Percentiles rank a stretch among this genome's conserved stretches.
These are phyloP conservation scores for Lagopus muta DNA, from an alignment of 2,113 vertebrate genomes.

Conservation along the genomic window DNA sequence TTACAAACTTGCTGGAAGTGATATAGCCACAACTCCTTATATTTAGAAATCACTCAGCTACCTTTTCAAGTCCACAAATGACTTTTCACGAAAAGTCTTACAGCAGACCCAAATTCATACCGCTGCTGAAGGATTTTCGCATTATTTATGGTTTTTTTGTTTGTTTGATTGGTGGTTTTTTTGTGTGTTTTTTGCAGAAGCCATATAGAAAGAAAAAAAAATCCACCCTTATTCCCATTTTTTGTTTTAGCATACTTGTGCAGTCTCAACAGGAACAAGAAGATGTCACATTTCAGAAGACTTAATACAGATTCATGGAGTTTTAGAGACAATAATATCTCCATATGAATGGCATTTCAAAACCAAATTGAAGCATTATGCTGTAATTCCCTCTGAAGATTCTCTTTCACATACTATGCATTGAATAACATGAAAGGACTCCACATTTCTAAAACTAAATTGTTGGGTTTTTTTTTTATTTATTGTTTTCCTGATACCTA, in stretches of 20 bases:
- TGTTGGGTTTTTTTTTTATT: neutral
- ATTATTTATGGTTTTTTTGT: conserved; percentile 38
- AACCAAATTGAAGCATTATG: neutral
- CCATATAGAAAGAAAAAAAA: neutral
- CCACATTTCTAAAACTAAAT: neutral
- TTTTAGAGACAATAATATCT: conserved; percentile 26
- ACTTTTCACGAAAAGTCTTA: neutral
- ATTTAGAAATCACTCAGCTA: conserved; percentile 20
- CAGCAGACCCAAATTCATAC: conserved; percentile 18
- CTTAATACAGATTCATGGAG: conserved; percentile 17
- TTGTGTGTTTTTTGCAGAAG: conserved; percentile 3
- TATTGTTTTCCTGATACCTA: neutral
- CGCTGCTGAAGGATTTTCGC: neutral
- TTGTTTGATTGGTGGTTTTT: neutral
- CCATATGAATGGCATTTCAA: conserved; percentile 43
- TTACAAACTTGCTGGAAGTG: conserved; percentile 21
- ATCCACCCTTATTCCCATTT: neutral
- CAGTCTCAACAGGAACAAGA: conserved; percentile 5
- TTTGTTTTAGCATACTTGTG: neutral
- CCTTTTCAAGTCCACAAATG: neutral
- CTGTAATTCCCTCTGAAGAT: conserved; percentile 22
- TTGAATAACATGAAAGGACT: neutral
- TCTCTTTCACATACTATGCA: neutral
- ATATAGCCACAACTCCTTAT: neutral
- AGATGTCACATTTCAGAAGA: conserved; percentile 23